Percentiles rank a stretch among this genome's conserved stretches.
phyloP scores from a whole-genome alignment of 1,140 invertebrate genomes.

The Lasaia peninsularis region DNA sequence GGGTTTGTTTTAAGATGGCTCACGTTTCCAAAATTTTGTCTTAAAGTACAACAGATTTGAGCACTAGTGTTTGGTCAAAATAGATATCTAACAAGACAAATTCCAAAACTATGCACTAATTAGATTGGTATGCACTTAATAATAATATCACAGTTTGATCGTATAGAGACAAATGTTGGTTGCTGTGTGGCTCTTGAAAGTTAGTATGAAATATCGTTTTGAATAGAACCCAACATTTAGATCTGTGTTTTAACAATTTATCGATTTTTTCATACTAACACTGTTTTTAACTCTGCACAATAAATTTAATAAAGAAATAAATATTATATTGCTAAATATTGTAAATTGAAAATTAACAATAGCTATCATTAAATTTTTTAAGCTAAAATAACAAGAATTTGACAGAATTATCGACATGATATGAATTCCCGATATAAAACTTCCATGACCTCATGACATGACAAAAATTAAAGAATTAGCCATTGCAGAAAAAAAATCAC shows the following conservation, averaged over 20 bases:
- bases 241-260: neutral
- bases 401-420: neutral
- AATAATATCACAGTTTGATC: too few relatives aligned
- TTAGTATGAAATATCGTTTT: conserved; percentile 21
- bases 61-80: conserved; percentile 38
- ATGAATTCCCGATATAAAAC: too few relatives aligned
- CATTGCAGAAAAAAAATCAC: too few relatives aligned
- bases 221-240: neutral
- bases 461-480: too few relatives aligned
- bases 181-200: too few relatives aligned
- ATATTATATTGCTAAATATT: neutral
- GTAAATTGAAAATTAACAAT: neutral
- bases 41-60: conserved; percentile 18
- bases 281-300: neutral
- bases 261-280: conserved; percentile 4
- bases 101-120: too few relatives aligned
- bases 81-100: neutral
- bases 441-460: too few relatives aligned
- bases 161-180: too few relatives aligned
- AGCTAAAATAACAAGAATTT: neutral
- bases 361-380: neutral
- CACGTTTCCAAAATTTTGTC: conserved; percentile 68
- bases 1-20: conserved; percentile 75
- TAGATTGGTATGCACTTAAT: too few relatives aligned
- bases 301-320: neutral